Conservation (phyloP, 2,797 vertebrate species). For the Gorsachius magnificus region DNA sequence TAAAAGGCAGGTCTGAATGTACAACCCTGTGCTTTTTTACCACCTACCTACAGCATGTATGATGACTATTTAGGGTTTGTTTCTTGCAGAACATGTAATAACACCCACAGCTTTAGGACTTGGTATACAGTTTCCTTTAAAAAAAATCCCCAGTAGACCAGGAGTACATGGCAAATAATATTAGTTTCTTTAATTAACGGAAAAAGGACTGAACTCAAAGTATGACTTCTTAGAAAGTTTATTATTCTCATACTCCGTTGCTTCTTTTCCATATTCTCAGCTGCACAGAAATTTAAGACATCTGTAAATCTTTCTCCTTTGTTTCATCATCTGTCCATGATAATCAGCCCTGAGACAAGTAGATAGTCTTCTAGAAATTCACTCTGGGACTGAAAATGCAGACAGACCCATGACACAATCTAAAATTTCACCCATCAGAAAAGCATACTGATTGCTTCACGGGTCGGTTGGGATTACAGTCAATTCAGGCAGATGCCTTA, state of each 20-base stretch:
- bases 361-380: background rate
- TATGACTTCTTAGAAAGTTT: background rate
- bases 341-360: background rate
- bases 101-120: background rate
- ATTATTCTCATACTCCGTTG: background rate
- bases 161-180: background rate
- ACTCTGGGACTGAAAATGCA: background rate
- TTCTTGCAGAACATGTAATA: background rate
- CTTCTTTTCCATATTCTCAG: background rate
- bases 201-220: background rate
- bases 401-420: background rate
- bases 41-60: too few relatives aligned
- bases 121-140: background rate
- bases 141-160: background rate
- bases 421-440: background rate
- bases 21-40: background rate
- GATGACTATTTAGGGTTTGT: background rate
- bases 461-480: background rate
- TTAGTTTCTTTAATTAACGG: background rate
- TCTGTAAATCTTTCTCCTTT: background rate
- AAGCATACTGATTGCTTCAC: background rate
- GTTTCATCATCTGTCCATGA: background rate
- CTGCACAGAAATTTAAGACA: background rate
- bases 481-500: conserved; percentile 18
- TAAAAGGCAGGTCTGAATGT: background rate